These are phyloP conservation scores for Enhydra lutris DNA, from an alignment of 2,113 vertebrate species.

Conservation along the genomic window DNA sequence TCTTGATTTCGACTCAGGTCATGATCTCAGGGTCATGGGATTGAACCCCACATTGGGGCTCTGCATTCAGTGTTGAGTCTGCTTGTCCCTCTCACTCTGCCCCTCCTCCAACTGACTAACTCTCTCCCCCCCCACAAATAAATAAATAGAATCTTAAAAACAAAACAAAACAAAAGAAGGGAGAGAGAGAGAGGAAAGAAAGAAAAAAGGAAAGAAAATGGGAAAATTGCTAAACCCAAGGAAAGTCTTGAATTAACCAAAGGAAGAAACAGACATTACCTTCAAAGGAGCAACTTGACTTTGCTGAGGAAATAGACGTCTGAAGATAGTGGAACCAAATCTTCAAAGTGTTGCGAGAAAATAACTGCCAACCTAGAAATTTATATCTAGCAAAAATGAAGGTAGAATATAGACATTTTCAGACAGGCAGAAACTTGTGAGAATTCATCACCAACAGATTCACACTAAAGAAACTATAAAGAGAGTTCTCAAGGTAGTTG, in stretches of 20 bases:
- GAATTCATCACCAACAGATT: background rate
- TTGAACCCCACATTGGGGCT: background rate
- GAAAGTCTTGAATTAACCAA: background rate
- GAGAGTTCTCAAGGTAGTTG: background rate
- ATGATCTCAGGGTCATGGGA: background rate
- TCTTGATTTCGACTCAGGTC: background rate
- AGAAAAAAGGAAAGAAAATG: background rate
- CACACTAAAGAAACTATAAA: background rate
- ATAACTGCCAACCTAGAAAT: background rate
- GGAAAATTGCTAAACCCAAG: background rate
- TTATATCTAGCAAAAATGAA: background rate
- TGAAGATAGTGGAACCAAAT: background rate
- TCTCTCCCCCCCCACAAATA: background rate
- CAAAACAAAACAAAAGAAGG: background rate
- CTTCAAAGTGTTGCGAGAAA: background rate
- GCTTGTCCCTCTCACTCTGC: background rate
- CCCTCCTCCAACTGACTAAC: background rate
- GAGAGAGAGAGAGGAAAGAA: background rate
- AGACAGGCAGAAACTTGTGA: background rate
- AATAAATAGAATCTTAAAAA: background rate
- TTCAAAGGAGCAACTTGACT: background rate
- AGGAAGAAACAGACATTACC: background rate
- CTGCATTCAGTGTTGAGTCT: background rate
- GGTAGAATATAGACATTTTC: background rate
- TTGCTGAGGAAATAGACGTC: background rate